Base-by-base conservation (phyloP, 2,888 invertebrate genomes). In the Apamea monoglypha region DNA sequence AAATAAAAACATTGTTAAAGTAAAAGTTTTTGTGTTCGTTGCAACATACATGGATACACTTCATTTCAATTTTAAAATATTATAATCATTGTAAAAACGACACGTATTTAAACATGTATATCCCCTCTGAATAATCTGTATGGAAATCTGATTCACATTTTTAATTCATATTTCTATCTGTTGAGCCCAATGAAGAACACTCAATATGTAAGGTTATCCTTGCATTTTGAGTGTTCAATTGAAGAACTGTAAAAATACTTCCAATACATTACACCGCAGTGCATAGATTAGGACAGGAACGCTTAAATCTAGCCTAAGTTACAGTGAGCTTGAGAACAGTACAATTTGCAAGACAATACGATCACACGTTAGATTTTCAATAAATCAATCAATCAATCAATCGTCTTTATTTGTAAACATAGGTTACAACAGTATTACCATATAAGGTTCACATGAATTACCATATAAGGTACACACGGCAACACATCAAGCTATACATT, bases 291-390 rank as follows among this genome's bases (percentile, higher is more conserved):
- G 8, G 16, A 32, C 2, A 64, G 12, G 12, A 66, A 64, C 16
- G 50, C 47, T 82, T 82, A 59, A 29, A 56, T n/a, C 32, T 75
- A 82, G 16, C n/a, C 59, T 18, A 66, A 50, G 32, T 32, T 81
- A 74, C 29, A 50, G 64, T 75, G 63, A 81, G 74, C 56, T 74
- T 32, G 29, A 53, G 14, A 32, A 44, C 50, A 18, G 50, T 50
- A 50, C 29, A 21, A 21, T 53, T 78, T n/a, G 61, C 10, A 21
- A 44, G 12, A 18, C 3, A 25, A 29, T 1, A 64, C 2, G 8
- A 47, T 40, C 36, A 63, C 56, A 56, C 56, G 32, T 6, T 69
- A 59, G n/a, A 80, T n/a, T 59, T 66, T 80, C n/a, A n/a, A n/a
- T n/a, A n/a, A n/a, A n/a, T n/a, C n/a, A n/a, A n/a, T n/a, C n/a